These are phyloP conservation scores for Malachius bipustulatus DNA, from an alignment of 2,888 invertebrate genomes.

Conservation along the genomic window DNA sequence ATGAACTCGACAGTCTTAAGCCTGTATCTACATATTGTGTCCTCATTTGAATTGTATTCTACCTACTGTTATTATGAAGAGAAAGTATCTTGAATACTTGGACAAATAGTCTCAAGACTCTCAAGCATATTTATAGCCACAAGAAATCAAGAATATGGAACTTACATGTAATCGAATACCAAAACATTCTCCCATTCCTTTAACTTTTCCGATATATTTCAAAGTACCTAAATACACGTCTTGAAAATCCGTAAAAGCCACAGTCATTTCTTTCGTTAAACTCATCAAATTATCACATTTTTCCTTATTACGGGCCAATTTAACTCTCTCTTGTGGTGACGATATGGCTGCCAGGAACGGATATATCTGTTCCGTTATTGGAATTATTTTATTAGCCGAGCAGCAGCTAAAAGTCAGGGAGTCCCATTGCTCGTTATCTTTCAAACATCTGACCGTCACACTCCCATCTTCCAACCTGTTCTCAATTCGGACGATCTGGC, in stretches of 20 bases:
- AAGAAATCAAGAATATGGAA: too few species aligned
- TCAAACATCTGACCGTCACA: conserved; percentile 29
- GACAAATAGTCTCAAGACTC: too few species aligned
- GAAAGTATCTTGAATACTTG: too few species aligned
- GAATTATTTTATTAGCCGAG: conserved; percentile 24
- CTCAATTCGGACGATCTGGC: conserved; percentile 33
- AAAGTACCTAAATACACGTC: conserved; percentile 36
- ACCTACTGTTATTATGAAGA: too few species aligned
- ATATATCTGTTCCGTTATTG: conserved; percentile 37
- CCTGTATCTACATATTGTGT: too few species aligned
- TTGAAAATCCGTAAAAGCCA: conserved; percentile 33
- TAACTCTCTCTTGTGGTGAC: conserved; percentile 41
- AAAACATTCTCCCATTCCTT: conserved; percentile 44
- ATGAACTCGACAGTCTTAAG: too few species aligned
- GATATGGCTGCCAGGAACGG: conserved; percentile 41
- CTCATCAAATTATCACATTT: conserved; percentile 38
- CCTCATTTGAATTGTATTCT: too few species aligned
- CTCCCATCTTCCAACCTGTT: conserved; percentile 19
- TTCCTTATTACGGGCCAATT: conserved; percentile 36
- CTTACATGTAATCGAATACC: conserved; percentile 46
- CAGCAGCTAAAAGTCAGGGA: conserved; percentile 29
- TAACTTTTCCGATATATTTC: conserved; percentile 43
- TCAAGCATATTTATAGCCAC: too few species aligned
- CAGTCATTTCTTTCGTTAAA: conserved; percentile 31
- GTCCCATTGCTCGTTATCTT: conserved; percentile 32